Evolutionary conservation across 2,888 invertebrate species (phyloP), one percentile per base, ranked within the genome.

Genomic region (Leptodirus hochenwartii): DNA sequence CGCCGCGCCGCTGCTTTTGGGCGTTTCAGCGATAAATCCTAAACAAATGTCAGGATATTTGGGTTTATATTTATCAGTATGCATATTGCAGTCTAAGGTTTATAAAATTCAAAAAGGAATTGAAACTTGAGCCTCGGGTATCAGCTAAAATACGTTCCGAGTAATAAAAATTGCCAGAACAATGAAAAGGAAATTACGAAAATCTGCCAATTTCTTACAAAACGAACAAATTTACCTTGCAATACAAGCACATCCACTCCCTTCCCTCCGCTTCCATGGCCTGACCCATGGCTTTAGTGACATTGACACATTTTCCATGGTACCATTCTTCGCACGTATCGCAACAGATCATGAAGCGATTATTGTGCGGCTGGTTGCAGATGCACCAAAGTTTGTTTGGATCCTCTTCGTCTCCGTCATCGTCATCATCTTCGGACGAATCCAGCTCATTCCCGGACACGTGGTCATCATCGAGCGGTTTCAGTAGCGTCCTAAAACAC

Each of bases 261-360:
- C 75, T 69, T 5, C 84, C 80, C 41, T 78, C 72, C 30, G 75
- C 69, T 51, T 93, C 91, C 82, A 93, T 88, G 56, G 84, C 79
- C 45, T 81, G 72, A 31, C 85, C 87, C 77, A 84, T 80, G 1
- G 77, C 71, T 60, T 85, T 78, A 12, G 87, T 87, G 24, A 95
- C 80, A 43, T 82, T 84, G 9, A 95, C 91, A 58, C 93, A 95
- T 48, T 81, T 84, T n/a, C 93, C 93, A 51, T 95, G 93, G 52
- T 87, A 95, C 93, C 93, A 38, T 50, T 93, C 90, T 50, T 88
- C 84, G 51, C 93, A 95, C 9, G 71, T 68, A 54, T 95, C 93
- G 53, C 95, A 95, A 53, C 88, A 88, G 45, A 93, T 93, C 93
- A 95, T 95, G 51, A 95, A 93, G 17, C 37, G 64, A 54, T 91